Base-by-base conservation (phyloP, 2,113 vertebrate species). In the Poeciliopsis turrubarensis region DNA sequence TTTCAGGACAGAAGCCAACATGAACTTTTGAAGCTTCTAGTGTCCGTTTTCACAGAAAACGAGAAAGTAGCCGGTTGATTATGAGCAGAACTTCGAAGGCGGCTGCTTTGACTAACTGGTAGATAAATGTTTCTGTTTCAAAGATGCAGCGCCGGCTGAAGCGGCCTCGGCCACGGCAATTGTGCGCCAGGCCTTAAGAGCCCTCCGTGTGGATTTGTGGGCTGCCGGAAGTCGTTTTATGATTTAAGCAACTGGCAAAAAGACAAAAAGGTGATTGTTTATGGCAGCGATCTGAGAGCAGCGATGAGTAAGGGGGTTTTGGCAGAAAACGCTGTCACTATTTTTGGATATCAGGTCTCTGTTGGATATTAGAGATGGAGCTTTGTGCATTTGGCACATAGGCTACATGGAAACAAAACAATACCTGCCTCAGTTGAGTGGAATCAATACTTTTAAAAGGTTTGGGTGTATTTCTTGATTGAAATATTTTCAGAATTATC, bases 301-400 rank as follows among this genome's bases (percentile, higher is more conserved):
- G 15, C 19, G 19, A 73, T 69, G 69, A 89, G 74, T 44, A 79
- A 83, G 72, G 80, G 70, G 70, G 68, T 85, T 86, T 82, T 89
- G 90, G 86, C 87, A 86, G 78, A 85, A 85, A 87, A 77, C 0
- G 17, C 22, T 3, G 15, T 69, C 0, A 47, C 90, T 91, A 90
- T 91, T 90, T 91, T 87, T 75, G 84, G 86, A 85, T 77, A 76
- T 85, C 66, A 66, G 66, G 41, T 88, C 70, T 88, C 81, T 80
- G 25, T 73, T 80, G 83, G 77, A 84, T 44, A 75, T 81, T 68
- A 51, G 41, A 73, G 62, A 67, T 67, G 60, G 72, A 63, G 76
- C 62, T 84, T 88, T 75, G 76, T 82, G 79, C 82, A 39, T 74
- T 68, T 76, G 63, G 73, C 76, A 73, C 29, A 65, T 63, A 47